Percentiles rank a stretch among this genome's conserved stretches.
phyloP scores from a whole-genome alignment of 2,888 invertebrate genomes.

The Rapana venosa region DNA sequence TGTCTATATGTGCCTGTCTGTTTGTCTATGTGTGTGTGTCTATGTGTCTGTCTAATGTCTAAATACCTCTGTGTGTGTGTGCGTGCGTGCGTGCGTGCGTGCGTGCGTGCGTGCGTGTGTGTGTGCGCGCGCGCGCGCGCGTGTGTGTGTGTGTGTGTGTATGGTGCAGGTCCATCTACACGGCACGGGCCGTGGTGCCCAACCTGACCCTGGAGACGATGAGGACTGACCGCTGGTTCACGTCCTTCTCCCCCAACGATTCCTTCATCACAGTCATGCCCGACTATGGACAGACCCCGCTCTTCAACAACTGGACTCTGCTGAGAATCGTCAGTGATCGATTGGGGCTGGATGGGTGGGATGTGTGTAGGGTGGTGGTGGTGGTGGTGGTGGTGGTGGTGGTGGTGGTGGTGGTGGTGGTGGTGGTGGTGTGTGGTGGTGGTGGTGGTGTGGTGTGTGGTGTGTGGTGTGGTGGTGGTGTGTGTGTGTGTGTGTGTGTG shows the following conservation, averaged over 20 bases:
- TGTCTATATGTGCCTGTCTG: no score
- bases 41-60: no score
- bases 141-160: neutral
- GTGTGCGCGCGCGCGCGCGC: neutral
- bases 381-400: no score
- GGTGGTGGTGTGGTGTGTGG: no score
- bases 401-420: no score
- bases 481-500: no score
- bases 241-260: slow-evolving; percentile 69
- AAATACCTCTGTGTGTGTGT: neutral
- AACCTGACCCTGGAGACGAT: slow-evolving; percentile 59
- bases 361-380: neutral
- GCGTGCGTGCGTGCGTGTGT: slow-evolving; percentile 4
- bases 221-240: slow-evolving; percentile 58
- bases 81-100: slow-evolving; percentile 20
- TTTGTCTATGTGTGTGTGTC: no score
- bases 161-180: slow-evolving; percentile 60
- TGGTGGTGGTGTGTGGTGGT: no score
- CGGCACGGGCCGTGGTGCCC: slow-evolving; percentile 64
- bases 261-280: slow-evolving; percentile 65
- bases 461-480: no score
- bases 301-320: slow-evolving; percentile 60
- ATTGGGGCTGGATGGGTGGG: neutral
- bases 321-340: slow-evolving; percentile 59
- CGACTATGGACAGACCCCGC: slow-evolving; percentile 60